phyloP scores from a whole-genome alignment of 2,888 invertebrate species.

The Stenodera caucasica region DNA sequence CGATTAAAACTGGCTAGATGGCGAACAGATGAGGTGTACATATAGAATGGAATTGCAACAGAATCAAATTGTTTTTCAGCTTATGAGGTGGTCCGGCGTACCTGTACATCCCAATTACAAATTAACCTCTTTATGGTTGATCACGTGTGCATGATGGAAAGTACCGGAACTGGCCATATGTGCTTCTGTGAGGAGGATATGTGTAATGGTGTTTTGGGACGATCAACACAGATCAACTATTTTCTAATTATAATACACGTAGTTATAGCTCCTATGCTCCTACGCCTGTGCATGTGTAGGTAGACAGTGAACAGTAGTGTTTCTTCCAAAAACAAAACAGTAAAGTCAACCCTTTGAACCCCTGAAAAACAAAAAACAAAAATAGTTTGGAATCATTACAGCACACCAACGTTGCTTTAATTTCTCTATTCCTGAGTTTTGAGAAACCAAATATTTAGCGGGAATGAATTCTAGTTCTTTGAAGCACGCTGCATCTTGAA shows the following conservation, averaged over 20 bases:
- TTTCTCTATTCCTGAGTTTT: neutral
- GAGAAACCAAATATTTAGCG: too few relatives aligned
- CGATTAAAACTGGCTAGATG: slow-evolving; percentile 13
- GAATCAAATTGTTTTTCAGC: too few relatives aligned
- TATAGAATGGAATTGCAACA: too few relatives aligned
- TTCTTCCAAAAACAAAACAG: neutral
- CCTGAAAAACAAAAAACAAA: too few relatives aligned
- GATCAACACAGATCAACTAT: slow-evolving; percentile 41
- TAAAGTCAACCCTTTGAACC: neutral
- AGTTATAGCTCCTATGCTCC: slow-evolving; percentile 38
- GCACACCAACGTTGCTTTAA: slow-evolving; percentile 20
- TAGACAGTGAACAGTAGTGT: slow-evolving; percentile 33
- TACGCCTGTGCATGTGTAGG: slow-evolving; percentile 44
- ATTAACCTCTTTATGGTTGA: slow-evolving; percentile 98
- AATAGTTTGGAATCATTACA: neutral
- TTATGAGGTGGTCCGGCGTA: slow-evolving; percentile 87
- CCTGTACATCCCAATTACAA: slow-evolving; percentile 90
- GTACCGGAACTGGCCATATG: slow-evolving; percentile 97
- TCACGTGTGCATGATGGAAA: slow-evolving; percentile 99
- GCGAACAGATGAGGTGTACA: too few relatives aligned
- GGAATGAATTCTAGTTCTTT: neutral
- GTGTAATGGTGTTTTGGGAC: slow-evolving; percentile 70
- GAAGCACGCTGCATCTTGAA: slow-evolving; percentile 1
- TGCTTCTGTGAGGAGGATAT: slow-evolving; percentile 98
- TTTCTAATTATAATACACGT: slow-evolving; percentile 44